Percentiles rank a stretch among this genome's conserved stretches.
Conservation (phyloP, 2,888 invertebrate genomes). For the Trissoscelio sp. region DNA sequence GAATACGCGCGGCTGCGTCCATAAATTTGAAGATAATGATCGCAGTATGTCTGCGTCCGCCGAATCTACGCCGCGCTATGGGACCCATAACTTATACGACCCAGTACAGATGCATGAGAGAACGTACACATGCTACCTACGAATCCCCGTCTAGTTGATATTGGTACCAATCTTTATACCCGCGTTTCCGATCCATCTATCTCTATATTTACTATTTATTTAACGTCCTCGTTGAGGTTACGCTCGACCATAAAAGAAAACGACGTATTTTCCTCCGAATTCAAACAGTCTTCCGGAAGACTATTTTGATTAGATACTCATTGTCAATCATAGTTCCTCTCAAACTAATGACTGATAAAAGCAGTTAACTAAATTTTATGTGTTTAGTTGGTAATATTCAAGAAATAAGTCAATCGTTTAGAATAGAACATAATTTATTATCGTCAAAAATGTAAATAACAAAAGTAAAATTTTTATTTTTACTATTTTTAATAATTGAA, state of each 20-base stretch:
- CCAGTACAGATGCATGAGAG: conserved; percentile 75
- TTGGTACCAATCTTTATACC: conserved; percentile 62
- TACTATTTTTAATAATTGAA: too few relatives aligned
- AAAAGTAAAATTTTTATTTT: too few relatives aligned
- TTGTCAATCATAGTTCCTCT: background rate
- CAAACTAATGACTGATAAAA: background rate
- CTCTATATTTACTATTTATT: conserved; percentile 60
- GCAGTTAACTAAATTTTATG: background rate
- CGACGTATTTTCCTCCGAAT: conserved; percentile 29
- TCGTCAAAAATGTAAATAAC: too few relatives aligned
- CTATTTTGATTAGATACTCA: background rate
- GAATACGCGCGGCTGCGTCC: conserved; percentile 72
- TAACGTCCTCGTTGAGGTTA: conserved; percentile 45
- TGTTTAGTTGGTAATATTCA: too few relatives aligned
- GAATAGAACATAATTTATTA: too few relatives aligned
- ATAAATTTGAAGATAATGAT: conserved; percentile 83
- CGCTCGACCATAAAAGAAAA: conserved; percentile 34
- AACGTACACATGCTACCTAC: conserved; percentile 64
- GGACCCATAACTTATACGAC: conserved; percentile 82
- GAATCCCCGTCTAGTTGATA: conserved; percentile 57
- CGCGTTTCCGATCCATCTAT: conserved; percentile 56
- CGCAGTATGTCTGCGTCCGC: conserved; percentile 83
- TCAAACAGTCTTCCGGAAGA: too few relatives aligned
- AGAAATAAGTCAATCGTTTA: too few relatives aligned
- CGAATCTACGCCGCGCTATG: conserved; percentile 82